Percentiles rank a stretch among this genome's conserved stretches.
phyloP scores from a whole-genome alignment of 53 echinoderm and acorn worm species.

The Holothuria leucospilota region DNA sequence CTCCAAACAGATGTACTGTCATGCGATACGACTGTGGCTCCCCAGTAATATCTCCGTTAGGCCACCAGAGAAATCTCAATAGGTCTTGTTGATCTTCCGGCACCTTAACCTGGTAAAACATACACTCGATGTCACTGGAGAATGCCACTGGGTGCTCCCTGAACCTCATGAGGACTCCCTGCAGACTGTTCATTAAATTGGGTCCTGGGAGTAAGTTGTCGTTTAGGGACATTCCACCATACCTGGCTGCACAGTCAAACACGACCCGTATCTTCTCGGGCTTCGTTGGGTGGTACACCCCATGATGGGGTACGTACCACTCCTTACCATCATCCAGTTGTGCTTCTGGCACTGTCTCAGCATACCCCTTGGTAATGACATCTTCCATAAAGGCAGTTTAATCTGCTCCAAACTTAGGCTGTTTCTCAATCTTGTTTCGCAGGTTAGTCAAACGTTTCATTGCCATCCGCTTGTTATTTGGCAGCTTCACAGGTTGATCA shows the following conservation, averaged over 20 bases:
- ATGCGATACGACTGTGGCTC: constrained; percentile 48
- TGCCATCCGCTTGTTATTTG: constrained; percentile 51
- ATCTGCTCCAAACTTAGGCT: constrained; percentile 38
- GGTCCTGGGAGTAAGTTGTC: constrained; percentile 62
- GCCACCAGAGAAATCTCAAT: constrained; percentile 70
- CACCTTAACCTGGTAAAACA: constrained; percentile 73
- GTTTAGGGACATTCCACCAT: constrained; percentile 64
- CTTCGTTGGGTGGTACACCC: constrained; percentile 60
- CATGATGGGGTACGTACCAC: constrained; percentile 72
- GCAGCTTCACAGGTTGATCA: constrained; percentile 40
- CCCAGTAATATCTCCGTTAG: constrained; percentile 39
- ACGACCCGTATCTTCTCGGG: constrained; percentile 67
- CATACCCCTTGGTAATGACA: constrained; percentile 58
- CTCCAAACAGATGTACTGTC: constrained; percentile 63
- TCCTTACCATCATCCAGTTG: constrained; percentile 25
- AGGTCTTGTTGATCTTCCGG: constrained; percentile 53
- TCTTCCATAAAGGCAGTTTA: constrained; percentile 64
- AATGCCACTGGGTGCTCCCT: constrained; percentile 50
- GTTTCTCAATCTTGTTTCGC: constrained; percentile 43
- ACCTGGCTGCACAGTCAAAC: constrained; percentile 62
- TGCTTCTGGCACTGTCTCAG: constrained; percentile 53
- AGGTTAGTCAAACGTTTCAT: constrained; percentile 44
- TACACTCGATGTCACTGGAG: constrained; percentile 64
- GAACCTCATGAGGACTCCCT: constrained; percentile 67
- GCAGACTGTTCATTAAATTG: constrained; percentile 66